phyloP scores from a whole-genome alignment of 37 sponge, comb jelly and placozoan genomes.

The Cliona cf. orientalis region DNA sequence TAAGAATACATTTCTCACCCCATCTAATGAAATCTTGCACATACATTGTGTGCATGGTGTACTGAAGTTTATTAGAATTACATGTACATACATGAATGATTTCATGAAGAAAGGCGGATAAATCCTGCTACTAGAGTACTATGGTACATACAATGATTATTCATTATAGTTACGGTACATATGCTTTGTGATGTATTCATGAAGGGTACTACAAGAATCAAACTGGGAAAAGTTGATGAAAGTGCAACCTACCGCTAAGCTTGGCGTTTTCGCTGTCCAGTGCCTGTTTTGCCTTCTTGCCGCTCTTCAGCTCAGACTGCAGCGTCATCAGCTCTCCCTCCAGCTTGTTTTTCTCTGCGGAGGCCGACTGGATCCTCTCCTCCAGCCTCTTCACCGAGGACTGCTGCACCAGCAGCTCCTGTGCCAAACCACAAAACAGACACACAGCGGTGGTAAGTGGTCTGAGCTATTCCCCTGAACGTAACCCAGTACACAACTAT shows the following conservation, averaged over 20 bases:
- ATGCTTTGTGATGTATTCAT: too few relatives aligned
- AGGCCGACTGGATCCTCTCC: neutral
- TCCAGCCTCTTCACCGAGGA: slow-evolving; percentile 14
- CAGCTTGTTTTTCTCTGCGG: slow-evolving; percentile 13
- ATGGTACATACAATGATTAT: neutral
- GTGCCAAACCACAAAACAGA: neutral
- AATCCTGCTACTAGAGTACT: neutral
- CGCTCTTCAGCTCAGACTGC: slow-evolving; percentile 22
- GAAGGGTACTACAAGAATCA: too few relatives aligned
- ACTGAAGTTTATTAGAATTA: neutral
- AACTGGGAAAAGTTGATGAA: too few relatives aligned
- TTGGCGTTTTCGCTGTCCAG: slow-evolving; percentile 36
- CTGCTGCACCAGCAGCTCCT: slow-evolving; percentile 37
- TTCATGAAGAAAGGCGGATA: neutral
- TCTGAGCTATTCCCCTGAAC: too few relatives aligned
- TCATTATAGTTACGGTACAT: too few relatives aligned
- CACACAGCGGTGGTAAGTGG: too few relatives aligned
- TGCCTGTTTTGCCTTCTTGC: slow-evolving; percentile 11
- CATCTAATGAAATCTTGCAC: neutral
- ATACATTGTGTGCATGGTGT: neutral
- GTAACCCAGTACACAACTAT: too few relatives aligned
- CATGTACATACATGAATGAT: neutral
- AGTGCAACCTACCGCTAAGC: slow-evolving; percentile 14
- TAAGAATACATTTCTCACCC: neutral
- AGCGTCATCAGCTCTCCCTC: slow-evolving; percentile 24